These are phyloP conservation scores for Monoplex corrugatus DNA, from an alignment of 2,888 invertebrate genomes.

Conservation along the genomic window DNA sequence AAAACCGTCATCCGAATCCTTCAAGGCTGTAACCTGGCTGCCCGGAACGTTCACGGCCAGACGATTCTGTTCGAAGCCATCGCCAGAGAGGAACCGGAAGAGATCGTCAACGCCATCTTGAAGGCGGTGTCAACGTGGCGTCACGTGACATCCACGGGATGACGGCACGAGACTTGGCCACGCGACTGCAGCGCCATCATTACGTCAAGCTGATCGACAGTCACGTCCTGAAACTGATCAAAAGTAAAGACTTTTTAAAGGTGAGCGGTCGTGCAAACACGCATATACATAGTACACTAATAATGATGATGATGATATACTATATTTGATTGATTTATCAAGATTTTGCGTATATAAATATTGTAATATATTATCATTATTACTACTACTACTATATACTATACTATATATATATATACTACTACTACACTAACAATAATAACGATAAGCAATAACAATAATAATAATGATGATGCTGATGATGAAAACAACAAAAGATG, in stretches of 20 bases:
- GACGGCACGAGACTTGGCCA: conserved; percentile 69
- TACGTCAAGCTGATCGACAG: conserved; percentile 68
- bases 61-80: conserved; percentile 73
- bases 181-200: conserved; percentile 60
- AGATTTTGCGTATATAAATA: no score
- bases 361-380: no score
- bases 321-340: no score
- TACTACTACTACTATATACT: no score
- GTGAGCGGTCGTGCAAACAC: no score
- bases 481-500: no score
- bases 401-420: no score
- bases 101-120: conserved; percentile 60
- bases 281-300: no score
- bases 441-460: no score
- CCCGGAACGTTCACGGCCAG: conserved; percentile 69
- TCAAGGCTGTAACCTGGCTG: conserved; percentile 68
- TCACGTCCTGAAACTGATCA: conserved; percentile 67
- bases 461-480: no score
- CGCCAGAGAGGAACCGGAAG: conserved; percentile 62
- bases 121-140: conserved; percentile 67
- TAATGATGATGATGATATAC: no score
- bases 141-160: conserved; percentile 70
- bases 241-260: conserved; percentile 64
- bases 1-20: conserved; percentile 69
- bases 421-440: no score